Evolutionary conservation across 1,140 invertebrate genomes (phyloP).

Genomic region (Armadillidium nasatum): DNA sequence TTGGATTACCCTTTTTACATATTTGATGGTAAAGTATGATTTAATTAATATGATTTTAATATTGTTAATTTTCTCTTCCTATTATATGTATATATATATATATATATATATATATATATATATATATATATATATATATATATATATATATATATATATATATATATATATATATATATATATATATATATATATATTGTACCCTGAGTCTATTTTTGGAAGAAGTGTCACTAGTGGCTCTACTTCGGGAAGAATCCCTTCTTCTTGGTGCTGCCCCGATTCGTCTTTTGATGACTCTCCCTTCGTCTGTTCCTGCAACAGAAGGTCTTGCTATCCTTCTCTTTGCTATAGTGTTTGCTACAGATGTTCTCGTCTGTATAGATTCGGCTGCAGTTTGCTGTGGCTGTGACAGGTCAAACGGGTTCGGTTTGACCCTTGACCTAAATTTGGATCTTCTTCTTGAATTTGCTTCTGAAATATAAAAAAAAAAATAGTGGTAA

Average conservation of each 20-base stretch:
- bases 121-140: neutral
- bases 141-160: neutral
- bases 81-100: neutral
- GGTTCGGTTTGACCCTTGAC: neutral
- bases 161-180: too few species aligned
- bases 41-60: too few species aligned
- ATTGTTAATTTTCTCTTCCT: too few species aligned
- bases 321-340: too few species aligned
- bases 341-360: neutral
- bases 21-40: neutral
- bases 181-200: too few species aligned
- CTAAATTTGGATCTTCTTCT: neutral
- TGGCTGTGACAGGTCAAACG: neutral
- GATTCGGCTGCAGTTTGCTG: neutral
- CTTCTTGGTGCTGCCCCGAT: neutral
- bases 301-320: neutral
- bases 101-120: conserved; percentile 2
- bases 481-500: too few species aligned
- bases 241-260: neutral
- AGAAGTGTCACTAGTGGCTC: neutral
- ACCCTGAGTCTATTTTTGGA: neutral
- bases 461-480: too few species aligned
- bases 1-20: neutral
- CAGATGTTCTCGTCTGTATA: neutral
- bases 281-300: neutral